Conservation (phyloP, 2,888 invertebrate genomes). For the Lithophane ornitopus region DNA sequence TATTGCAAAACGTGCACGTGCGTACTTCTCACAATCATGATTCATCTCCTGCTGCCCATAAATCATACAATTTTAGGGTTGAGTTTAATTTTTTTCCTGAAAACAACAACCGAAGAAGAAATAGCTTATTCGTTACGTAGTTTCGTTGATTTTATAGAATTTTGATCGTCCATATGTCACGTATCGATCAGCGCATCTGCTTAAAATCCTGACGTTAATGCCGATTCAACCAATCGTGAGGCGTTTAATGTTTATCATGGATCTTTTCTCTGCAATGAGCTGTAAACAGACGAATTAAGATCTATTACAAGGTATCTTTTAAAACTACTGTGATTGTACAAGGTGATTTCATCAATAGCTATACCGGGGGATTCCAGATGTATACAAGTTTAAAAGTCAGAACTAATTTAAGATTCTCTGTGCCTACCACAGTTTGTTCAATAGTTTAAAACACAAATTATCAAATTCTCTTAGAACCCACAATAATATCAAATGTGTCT, state of each 20-base stretch:
- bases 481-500: neutral
- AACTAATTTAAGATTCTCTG: neutral
- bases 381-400: neutral
- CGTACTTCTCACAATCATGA: slow-evolving; percentile 36
- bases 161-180: slow-evolving; percentile 63
- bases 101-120: slow-evolving; percentile 48
- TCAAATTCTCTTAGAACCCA: neutral
- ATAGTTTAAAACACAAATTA: neutral
- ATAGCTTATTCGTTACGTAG: slow-evolving; percentile 38
- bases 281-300: slow-evolving; percentile 31
- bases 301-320: slow-evolving; percentile 15
- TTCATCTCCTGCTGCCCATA: slow-evolving; percentile 48
- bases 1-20: slow-evolving; percentile 35
- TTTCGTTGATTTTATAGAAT: slow-evolving; percentile 56
- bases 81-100: slow-evolving; percentile 42
- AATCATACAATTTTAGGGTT: slow-evolving; percentile 50
- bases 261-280: slow-evolving; percentile 30
- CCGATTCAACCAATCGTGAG: slow-evolving; percentile 38
- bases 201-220: slow-evolving; percentile 42
- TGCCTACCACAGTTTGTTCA: neutral
- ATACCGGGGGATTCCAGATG: slow-evolving; percentile 2
- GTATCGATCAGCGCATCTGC: slow-evolving; percentile 61
- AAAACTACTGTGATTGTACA: slow-evolving; percentile 28
- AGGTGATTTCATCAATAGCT: slow-evolving; percentile 15
- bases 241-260: slow-evolving; percentile 40